Evolutionary conservation across 1,140 invertebrate species (phyloP).

Genomic region (Drosophila cardini): DNA sequence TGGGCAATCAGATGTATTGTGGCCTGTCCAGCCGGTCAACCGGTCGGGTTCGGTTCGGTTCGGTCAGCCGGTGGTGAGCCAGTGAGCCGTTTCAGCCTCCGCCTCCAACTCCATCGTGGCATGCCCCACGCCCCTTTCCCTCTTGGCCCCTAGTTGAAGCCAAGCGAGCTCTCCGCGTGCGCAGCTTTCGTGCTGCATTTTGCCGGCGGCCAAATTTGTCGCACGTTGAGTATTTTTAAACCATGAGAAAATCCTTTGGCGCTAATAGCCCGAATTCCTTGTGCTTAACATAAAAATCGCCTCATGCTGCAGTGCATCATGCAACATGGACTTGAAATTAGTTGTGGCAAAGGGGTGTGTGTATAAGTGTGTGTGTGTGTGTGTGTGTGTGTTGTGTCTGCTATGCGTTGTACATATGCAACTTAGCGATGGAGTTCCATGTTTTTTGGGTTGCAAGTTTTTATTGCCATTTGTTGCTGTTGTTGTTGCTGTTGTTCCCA

Average conservation of each 20-base stretch:
- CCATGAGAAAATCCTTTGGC: conserved; percentile 84
- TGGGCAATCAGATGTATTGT: conserved; percentile 72
- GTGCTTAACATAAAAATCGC: conserved; percentile 83
- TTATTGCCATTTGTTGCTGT: conserved; percentile 53
- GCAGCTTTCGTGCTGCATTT: conserved; percentile 81
- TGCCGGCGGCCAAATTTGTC: conserved; percentile 82
- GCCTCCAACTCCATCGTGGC: neutral
- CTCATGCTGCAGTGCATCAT: conserved; percentile 73
- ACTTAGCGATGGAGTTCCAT: conserved; percentile 9
- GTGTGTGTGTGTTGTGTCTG: conserved; percentile 3
- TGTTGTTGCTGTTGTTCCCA: conserved; percentile 43
- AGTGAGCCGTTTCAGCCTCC: conserved; percentile 29
- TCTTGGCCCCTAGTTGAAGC: neutral
- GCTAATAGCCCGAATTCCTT: conserved; percentile 84
- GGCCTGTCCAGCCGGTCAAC: conserved; percentile 54
- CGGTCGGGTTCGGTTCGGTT: too few relatives aligned
- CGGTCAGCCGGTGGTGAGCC: conserved; percentile 40
- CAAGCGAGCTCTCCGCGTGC: conserved; percentile 63
- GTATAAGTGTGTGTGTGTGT: neutral
- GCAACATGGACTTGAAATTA: conserved; percentile 70
- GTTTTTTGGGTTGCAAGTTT: conserved; percentile 35
- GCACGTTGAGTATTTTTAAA: conserved; percentile 84
- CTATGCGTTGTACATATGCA: neutral
- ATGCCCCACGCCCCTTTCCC: conserved; percentile 27
- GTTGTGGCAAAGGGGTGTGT: conserved; percentile 23